Evolutionary conservation across 1,140 invertebrate species (phyloP).

Genomic region (Agrypnia vestita): DNA sequence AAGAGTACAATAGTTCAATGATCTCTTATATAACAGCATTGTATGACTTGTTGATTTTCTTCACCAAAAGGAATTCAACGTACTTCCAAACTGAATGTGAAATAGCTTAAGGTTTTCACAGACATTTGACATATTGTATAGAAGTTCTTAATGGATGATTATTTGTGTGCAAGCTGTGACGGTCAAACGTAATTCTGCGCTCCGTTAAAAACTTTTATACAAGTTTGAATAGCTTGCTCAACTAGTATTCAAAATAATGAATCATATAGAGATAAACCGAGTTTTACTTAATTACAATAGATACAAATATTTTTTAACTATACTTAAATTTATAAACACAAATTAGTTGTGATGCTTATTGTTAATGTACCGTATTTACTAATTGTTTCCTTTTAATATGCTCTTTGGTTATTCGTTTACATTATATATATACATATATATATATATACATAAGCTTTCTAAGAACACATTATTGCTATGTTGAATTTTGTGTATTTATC

Average conservation of each 20-base stretch:
- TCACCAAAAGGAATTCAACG: not conserved
- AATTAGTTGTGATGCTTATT: slow-evolving; percentile 27
- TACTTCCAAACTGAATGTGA: slow-evolving; percentile 26
- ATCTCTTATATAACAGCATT: slow-evolving; percentile 33
- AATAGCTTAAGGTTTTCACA: not conserved
- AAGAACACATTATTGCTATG: slow-evolving; percentile 45
- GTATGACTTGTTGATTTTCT: slow-evolving; percentile 15
- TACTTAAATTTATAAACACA: slow-evolving; percentile 5
- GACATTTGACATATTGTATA: not conserved
- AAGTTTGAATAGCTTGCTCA: slow-evolving; percentile 7
- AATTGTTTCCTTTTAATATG: slow-evolving; percentile 10
- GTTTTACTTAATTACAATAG: slow-evolving; percentile 6
- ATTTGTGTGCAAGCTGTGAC: not conserved
- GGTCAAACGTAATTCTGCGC: not conserved
- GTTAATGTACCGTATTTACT: slow-evolving; percentile 36
- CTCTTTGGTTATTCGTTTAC: slow-evolving; percentile 28
- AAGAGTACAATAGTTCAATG: not conserved
- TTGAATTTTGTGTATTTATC: slow-evolving; percentile 48
- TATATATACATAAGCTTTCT: slow-evolving; percentile 43
- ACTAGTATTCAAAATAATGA: not conserved
- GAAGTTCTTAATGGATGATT: not conserved
- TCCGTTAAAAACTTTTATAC: not conserved
- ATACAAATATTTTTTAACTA: slow-evolving; percentile 22
- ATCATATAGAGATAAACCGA: not conserved
- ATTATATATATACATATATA: slow-evolving; percentile 11